These are phyloP conservation scores for Conistra vaccinii DNA, from an alignment of 2,888 invertebrate species.

Conservation along the genomic window DNA sequence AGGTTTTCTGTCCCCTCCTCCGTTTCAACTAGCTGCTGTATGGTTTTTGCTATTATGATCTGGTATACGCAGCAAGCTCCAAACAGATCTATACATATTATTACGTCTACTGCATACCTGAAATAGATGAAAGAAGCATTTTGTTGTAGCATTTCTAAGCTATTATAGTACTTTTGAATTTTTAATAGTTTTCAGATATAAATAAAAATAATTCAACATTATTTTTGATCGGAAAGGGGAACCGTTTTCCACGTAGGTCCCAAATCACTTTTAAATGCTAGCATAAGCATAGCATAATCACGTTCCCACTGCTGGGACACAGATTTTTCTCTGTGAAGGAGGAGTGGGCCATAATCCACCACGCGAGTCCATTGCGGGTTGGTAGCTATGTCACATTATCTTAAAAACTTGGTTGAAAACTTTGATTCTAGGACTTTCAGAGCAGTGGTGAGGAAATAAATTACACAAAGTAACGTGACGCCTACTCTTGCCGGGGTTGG, in stretches of 20 bases:
- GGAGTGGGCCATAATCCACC: background rate
- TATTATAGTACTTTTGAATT: too few species aligned
- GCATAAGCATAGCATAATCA: background rate
- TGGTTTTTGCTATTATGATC: constrained; percentile 86
- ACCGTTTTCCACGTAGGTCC: background rate
- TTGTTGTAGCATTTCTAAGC: too few species aligned
- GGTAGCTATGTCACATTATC: background rate
- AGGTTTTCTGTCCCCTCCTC: constrained; percentile 67
- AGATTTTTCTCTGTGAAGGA: background rate
- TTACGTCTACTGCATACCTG: constrained; percentile 79
- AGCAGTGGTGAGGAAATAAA: background rate
- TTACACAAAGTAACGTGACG: background rate
- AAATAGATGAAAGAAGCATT: background rate
- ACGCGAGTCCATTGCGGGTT: too few species aligned
- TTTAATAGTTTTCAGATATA: background rate
- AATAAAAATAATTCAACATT: background rate
- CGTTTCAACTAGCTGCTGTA: constrained; percentile 78
- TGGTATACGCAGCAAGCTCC: constrained; percentile 87
- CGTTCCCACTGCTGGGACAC: background rate
- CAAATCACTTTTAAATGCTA: background rate
- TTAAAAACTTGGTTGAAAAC: too few species aligned
- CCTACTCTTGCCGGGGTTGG: too few species aligned
- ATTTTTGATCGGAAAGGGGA: background rate
- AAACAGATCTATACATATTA: constrained; percentile 85
- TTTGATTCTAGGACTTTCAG: background rate